Base-by-base conservation (phyloP, 2,888 invertebrate species). In the Anaspis maculata region DNA sequence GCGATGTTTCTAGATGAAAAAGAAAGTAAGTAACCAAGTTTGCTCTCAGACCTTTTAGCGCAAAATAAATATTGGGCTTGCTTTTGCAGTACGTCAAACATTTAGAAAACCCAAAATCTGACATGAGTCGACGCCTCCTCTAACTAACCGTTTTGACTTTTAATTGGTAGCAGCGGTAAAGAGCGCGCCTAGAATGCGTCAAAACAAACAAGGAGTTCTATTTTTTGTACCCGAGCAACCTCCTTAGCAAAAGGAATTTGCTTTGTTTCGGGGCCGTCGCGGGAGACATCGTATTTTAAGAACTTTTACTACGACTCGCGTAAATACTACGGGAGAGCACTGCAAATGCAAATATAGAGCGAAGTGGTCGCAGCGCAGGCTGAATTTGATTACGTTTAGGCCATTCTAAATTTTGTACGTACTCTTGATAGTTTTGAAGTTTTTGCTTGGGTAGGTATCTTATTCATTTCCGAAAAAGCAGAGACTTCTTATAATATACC, bases 171-270 rank as follows among this genome's bases (percentile, higher is more conserved):
- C 33, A 44, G 44, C 45, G 46, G 42, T 45, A 48, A 52, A n/a
- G n/a, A n/a, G n/a, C n/a, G n/a, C n/a, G n/a, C 49, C 48, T 44
- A 46, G 42, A 51, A 53, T 49, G 47, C 52, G 55, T 59, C 55
- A 57, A 58, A 59, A 57, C 54, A 59, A 56, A 55, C 53, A 56
- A 42, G 36, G 35, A 44, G 46, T 49, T 48, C 50, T 57, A 54
- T 57, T 59, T 60, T 61, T 59, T 57, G 49, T 52, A 37, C 12
- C 5, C 24, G 6, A 6, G 9, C 32, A 45, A 45, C 51, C 51
- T 49, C 44, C 46, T 43, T 52, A 45, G 47, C 39, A 41, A 41
- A 32, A 43, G 54, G 57, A 57, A 59, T 57, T 56, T 52, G 50
- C 56, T 60, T 61, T 59, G 58, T 60, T 54, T 50, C 48, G 40